Evolutionary conservation across 2,888 invertebrate species (phyloP), one percentile per base, ranked within the genome.

Genomic region (Drosophila stalkeri): DNA sequence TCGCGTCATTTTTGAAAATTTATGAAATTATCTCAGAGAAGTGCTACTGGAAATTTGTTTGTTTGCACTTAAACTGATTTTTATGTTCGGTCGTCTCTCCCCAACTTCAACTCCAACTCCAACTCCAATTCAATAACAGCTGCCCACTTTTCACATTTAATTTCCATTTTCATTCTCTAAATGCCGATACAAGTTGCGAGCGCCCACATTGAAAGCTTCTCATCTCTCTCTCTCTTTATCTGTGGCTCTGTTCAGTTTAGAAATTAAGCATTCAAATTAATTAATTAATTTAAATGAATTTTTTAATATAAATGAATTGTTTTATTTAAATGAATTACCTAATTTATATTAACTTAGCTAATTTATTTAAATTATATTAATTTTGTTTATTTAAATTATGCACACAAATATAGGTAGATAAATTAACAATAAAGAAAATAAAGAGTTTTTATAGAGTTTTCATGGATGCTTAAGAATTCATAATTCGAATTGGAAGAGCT

Each of bases 41-140:
- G 77, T 78, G 85, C 86, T 86, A 86, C 89, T 82, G 86, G 61
- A 88, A 80, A 80, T 75, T 73, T 72, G 72, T 86, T 78, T 73
- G 72, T 69, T 62, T 68, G 65, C 72, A 68, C 61, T 64, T 76
- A 56, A 68, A 65, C 65, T 71, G 74, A 72, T 72, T 86, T 74
- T 67, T 60, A 76, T 54, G 57, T 54, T 39, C 23, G 23, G 7
- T 23, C 37, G 20, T 4, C 8, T 2, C 14, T 6, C 20, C 23
- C 43, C 59, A 59, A 47, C 70, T 47, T 54, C n/a, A 20, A n/a
- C n/a, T 51, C 37, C 23, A 27, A 27, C 20, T 20, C 43, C 59
- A 59, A 47, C 70, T 44, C 56, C n/a, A 20, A 18, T 12, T 51
- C 37, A 61, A 74, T 65, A 67, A 64, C 75, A 78, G 47, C 61